phyloP scores from a whole-genome alignment of 2,113 vertebrate species.

The Pavo muticus region DNA sequence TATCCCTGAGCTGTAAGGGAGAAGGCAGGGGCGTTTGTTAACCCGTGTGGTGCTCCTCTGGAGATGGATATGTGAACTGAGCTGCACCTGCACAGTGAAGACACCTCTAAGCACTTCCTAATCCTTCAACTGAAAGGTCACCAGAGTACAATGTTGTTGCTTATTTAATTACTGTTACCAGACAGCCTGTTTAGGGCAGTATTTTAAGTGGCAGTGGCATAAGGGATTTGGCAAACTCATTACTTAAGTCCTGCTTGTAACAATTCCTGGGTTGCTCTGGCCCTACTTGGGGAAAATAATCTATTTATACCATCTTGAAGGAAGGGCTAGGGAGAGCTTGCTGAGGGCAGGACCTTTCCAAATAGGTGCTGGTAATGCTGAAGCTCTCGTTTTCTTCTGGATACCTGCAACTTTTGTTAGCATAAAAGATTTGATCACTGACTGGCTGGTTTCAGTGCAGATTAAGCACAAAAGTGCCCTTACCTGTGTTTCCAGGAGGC shows the following conservation, averaged over 20 bases:
- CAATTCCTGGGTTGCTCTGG: background rate
- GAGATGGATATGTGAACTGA: background rate
- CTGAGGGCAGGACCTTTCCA: background rate
- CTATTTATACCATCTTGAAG: background rate
- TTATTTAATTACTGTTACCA: conserved; percentile 16
- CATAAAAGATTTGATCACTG: background rate
- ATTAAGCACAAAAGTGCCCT: conserved; percentile 6
- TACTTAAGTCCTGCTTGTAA: background rate
- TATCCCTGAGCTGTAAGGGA: background rate
- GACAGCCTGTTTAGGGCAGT: background rate
- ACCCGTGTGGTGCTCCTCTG: background rate
- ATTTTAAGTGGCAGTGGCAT: background rate
- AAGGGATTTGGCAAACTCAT: conserved; percentile 26
- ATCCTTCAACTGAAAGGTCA: background rate
- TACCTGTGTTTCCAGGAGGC: conserved; percentile 27
- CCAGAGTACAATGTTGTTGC: background rate
- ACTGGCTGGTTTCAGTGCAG: conserved; percentile 1
- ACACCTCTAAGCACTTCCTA: background rate
- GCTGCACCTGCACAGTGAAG: background rate
- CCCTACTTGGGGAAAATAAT: background rate
- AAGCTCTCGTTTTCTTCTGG: conserved; percentile 10
- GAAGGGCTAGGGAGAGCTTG: background rate
- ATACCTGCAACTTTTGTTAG: background rate
- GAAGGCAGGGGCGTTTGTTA: background rate
- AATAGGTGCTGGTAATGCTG: background rate